Base-by-base conservation (phyloP, 2,113 vertebrate genomes). In the Ranitomeya imitator region DNA sequence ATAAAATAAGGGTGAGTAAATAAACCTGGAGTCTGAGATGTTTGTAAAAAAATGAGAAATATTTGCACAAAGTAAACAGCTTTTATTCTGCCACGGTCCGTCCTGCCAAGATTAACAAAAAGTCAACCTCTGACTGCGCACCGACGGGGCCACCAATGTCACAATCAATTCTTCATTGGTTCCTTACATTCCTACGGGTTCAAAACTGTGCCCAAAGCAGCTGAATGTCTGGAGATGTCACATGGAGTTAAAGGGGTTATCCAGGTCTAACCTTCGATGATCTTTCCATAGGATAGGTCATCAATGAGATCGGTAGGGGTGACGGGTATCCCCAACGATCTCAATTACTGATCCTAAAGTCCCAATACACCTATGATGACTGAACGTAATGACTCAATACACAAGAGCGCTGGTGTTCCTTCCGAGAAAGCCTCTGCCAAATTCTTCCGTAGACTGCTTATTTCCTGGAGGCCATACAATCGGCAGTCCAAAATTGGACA, bases 11-110 rank as follows among this genome's bases (percentile, higher is more conserved):
- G 69, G 79, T 77, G 79, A 88, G 86, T 77, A 83, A 88, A 83
- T 83, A 88, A 88, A 83, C 79, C 6, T 63, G 86, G 65, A 87
- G 86, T 76, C 76, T 83, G 67, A 69, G 55, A 76, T 88, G 69
- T 37, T 19, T 83, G 76, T 88, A 82, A 74, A 88, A 45, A 83
- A 88, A 81, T 60, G 77, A 81, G 78, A 87, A 86, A 67, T 86
- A 86, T 86, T 80, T 86, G 85, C 65, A 52, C 86, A 73, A 83
- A 88, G 69, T 88, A 88, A 88, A 88, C 79, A 83, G 57, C 79
- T 77, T 88, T 88, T 63, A 88, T 82, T 73, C 86, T 87, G 52
- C 65, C 86, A 87, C 65, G 82, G 86, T 69, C 65, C 19, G 45
- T 82, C 65, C 86, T 73, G 78, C 80, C 79, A 88, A 88, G 45